Evolutionary conservation across 1,140 invertebrate genomes (phyloP).

Genomic region (Centruroides vittatus): DNA sequence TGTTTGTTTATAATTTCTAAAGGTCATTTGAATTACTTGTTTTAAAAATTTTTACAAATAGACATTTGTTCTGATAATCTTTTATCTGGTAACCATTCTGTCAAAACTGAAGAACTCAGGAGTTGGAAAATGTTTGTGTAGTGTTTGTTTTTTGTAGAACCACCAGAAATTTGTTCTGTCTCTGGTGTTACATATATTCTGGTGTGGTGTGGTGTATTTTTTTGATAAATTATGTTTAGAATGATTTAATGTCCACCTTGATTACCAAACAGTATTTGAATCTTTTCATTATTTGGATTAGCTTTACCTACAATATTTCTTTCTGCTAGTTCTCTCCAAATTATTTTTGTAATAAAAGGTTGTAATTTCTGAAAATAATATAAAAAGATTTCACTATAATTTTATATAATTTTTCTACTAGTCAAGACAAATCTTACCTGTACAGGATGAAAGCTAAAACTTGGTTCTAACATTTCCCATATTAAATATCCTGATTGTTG

Average conservation of each 20-base stretch:
- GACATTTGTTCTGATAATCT: too few species aligned
- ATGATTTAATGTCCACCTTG: constrained; percentile 8
- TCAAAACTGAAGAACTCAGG: too few species aligned
- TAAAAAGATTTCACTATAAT: background rate
- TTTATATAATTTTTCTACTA: background rate
- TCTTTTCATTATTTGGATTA: constrained; percentile 9
- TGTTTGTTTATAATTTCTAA: too few species aligned
- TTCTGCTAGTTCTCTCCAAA: constrained; percentile 23
- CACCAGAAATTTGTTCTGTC: too few species aligned
- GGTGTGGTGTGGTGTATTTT: too few species aligned
- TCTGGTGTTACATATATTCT: too few species aligned
- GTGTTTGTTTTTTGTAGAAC: too few species aligned
- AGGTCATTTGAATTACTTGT: too few species aligned
- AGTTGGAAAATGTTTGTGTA: too few species aligned
- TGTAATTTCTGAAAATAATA: constrained; percentile 18
- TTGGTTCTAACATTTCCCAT: constrained; percentile 34
- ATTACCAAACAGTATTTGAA: constrained; percentile 5
- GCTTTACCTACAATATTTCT: constrained; percentile 10
- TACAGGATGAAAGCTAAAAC: constrained; percentile 38
- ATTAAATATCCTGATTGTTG: constrained; percentile 24
- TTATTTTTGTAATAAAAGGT: constrained; percentile 24
- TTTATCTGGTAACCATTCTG: too few species aligned
- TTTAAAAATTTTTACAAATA: too few species aligned
- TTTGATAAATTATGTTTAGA: too few species aligned
- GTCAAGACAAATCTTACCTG: constrained; percentile 25